Conservation (phyloP, 2,113 vertebrate species). For the Zingel zingel region DNA sequence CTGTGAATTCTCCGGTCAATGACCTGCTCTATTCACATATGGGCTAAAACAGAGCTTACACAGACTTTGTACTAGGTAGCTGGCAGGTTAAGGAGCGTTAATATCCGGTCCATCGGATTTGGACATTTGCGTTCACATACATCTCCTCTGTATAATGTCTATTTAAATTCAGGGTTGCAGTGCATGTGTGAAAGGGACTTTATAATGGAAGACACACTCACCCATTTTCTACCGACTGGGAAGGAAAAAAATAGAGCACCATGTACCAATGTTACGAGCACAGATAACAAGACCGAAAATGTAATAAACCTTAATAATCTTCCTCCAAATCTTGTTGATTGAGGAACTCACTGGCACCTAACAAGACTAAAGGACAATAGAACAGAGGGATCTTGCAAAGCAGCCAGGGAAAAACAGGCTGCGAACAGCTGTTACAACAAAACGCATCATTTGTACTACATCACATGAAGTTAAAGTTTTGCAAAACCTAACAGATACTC, state of each 20-base stretch:
- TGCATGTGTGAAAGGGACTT: too few species aligned
- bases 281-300: not conserved
- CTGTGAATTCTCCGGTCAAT: too few species aligned
- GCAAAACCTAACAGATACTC: not conserved
- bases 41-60: too few species aligned
- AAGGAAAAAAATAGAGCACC: too few species aligned
- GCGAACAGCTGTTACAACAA: not conserved
- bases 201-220: not conserved
- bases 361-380: not conserved
- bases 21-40: too few species aligned
- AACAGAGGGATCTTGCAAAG: not conserved
- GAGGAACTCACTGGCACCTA: not conserved
- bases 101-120: too few species aligned
- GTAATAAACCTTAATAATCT: not conserved
- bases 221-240: not conserved
- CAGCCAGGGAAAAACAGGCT: not conserved
- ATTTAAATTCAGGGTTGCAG: too few species aligned
- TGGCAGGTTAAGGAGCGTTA: too few species aligned
- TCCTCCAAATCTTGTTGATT: not conserved
- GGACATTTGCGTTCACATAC: too few species aligned
- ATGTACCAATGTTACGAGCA: too few species aligned
- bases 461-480: not conserved
- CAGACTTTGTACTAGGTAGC: too few species aligned
- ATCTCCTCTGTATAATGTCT: too few species aligned
- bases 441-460: not conserved